These are phyloP conservation scores for Abrostola triplasia DNA, from an alignment of 2,888 invertebrate species.

Conservation along the genomic window DNA sequence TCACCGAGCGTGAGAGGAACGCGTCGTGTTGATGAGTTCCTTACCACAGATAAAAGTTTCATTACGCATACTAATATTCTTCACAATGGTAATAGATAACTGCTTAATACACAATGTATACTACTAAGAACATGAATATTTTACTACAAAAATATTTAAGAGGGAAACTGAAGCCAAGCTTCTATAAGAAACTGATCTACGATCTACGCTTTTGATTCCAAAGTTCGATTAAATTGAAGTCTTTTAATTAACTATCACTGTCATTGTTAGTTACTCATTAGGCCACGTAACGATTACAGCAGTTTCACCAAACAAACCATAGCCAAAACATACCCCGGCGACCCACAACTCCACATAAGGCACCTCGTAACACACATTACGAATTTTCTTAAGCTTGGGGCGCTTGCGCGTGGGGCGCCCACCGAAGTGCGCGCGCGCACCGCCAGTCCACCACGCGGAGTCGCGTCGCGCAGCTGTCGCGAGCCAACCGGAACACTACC, in stretches of 20 bases:
- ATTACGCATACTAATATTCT: neutral
- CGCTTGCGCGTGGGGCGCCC: slow-evolving; percentile 65
- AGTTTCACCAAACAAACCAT: slow-evolving; percentile 59
- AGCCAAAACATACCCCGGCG: slow-evolving; percentile 64
- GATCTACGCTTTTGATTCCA: neutral
- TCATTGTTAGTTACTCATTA: slow-evolving; percentile 35
- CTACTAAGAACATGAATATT: too few species aligned
- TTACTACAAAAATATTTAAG: too few species aligned
- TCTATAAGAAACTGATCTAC: neutral
- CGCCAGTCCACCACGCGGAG: slow-evolving; percentile 79
- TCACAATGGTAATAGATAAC: too few species aligned
- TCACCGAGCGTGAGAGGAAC: slow-evolving; percentile 26
- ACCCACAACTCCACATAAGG: slow-evolving; percentile 78
- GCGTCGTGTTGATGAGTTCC: slow-evolving; percentile 34
- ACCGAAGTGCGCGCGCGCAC: slow-evolving; percentile 64
- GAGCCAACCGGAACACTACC: slow-evolving; percentile 58
- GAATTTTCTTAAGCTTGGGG: slow-evolving; percentile 66
- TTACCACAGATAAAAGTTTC: neutral
- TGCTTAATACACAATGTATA: too few species aligned
- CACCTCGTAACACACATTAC: slow-evolving; percentile 79
- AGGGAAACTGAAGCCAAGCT: neutral
- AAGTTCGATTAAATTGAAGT: neutral
- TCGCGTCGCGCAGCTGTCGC: slow-evolving; percentile 81
- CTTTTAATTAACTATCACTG: slow-evolving; percentile 30
- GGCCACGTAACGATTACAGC: slow-evolving; percentile 44